Evolutionary conservation across 2,113 vertebrate genomes (phyloP).

Genomic region (Oriolus oriolus): DNA sequence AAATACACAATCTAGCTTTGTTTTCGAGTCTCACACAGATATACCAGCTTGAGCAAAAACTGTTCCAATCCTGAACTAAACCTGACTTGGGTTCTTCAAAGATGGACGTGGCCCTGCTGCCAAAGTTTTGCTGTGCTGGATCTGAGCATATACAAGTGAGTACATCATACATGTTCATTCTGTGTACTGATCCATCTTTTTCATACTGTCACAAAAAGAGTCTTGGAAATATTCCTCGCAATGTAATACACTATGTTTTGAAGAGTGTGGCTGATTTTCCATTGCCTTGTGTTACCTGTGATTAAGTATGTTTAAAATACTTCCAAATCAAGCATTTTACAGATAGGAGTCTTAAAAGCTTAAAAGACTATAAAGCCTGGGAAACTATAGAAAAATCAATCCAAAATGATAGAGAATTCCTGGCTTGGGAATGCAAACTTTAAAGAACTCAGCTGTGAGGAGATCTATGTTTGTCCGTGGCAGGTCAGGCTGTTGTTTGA

Average conservation of each 20-base stretch:
- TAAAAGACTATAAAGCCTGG: not conserved
- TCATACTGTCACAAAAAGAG: not conserved
- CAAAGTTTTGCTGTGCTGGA: not conserved
- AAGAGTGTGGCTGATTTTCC: not conserved
- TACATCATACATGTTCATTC: not conserved
- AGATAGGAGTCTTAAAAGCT: not conserved
- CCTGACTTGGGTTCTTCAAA: not conserved
- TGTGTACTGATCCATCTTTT: not conserved
- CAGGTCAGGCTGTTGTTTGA: rapidly evolving
- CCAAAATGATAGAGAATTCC: not conserved
- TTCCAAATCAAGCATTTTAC: not conserved
- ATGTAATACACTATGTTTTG: not conserved
- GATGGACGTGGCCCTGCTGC: not conserved
- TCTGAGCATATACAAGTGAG: not conserved
- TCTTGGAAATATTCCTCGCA: not conserved
- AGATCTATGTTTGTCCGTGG: not conserved
- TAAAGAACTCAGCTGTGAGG: not conserved
- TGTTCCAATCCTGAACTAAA: not conserved
- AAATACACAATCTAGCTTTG: not conserved
- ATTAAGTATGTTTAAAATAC: not conserved
- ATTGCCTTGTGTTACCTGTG: not conserved
- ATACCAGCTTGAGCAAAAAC: not conserved
- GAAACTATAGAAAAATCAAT: not conserved
- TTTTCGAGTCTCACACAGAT: not conserved
- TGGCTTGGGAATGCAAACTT: not conserved